Conservation (phyloP, 2,888 invertebrate species). For the Caenorhabditis japonica region DNA sequence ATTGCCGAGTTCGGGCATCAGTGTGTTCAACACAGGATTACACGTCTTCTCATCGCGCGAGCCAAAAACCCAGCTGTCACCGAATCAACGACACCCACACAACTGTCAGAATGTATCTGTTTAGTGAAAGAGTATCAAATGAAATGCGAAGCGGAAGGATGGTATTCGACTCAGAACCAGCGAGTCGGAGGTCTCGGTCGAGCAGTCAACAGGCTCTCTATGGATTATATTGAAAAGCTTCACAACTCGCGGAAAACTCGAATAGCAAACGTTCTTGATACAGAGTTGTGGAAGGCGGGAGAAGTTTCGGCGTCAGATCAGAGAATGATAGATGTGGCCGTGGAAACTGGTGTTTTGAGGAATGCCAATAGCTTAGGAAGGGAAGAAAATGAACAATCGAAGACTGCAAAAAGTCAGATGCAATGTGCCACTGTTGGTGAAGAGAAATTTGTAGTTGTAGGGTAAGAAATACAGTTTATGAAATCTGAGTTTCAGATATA, state of each 20-base stretch:
- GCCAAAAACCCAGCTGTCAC: constrained; percentile 57
- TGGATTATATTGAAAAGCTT: constrained; percentile 90
- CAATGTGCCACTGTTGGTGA: constrained; percentile 66
- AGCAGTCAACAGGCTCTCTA: constrained; percentile 80
- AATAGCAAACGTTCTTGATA: constrained; percentile 86
- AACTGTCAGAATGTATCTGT: constrained; percentile 49
- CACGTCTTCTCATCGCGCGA: constrained; percentile 81
- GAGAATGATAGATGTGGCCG: constrained; percentile 81
- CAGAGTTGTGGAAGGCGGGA: constrained; percentile 92
- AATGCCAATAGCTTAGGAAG: too few species aligned
- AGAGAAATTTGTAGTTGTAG: constrained; percentile 79
- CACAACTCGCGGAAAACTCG: constrained; percentile 87
- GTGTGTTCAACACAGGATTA: constrained; percentile 90
- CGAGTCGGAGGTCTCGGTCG: constrained; percentile 35
- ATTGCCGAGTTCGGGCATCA: constrained; percentile 86
- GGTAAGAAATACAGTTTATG: constrained; percentile 67
- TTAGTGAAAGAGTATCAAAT: constrained; percentile 49
- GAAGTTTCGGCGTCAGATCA: constrained; percentile 93
- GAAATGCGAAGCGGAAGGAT: constrained; percentile 48
- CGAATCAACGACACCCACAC: constrained; percentile 40
- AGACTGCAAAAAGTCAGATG: too few species aligned
- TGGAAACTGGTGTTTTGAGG: constrained; percentile 36
- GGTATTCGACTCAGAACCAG: constrained; percentile 52
- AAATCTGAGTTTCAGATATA: constrained; percentile 14
- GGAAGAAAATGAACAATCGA: too few species aligned